Conservation (phyloP, 92 coral and sea anemone genomes). For the Pocillopora meandrina region DNA sequence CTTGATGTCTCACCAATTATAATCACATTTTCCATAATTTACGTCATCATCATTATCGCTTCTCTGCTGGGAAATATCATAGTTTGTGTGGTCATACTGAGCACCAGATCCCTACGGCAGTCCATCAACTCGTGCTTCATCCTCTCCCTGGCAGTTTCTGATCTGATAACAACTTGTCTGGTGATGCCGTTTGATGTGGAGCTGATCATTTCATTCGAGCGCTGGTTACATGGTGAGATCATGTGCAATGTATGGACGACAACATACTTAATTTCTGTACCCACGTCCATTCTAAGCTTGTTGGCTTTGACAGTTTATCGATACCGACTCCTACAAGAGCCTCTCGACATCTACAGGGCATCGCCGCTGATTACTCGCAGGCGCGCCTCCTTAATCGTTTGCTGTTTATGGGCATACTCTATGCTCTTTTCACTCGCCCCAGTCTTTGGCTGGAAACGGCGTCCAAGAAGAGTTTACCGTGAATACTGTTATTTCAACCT, state of each 20-base stretch:
- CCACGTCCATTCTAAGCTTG: conserved; percentile 67
- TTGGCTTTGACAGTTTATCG: conserved; percentile 67
- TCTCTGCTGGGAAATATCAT: conserved; percentile 70
- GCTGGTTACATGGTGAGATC: conserved; percentile 55
- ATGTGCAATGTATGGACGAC: conserved; percentile 74
- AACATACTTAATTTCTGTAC: conserved; percentile 70
- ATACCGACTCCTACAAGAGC: conserved; percentile 62
- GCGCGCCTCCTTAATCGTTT: conserved; percentile 44
- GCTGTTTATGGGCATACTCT: conserved; percentile 69
- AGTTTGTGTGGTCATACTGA: conserved; percentile 59
- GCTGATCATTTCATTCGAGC: conserved; percentile 39
- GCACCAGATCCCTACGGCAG: conserved; percentile 57
- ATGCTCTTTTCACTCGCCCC: conserved; percentile 73
- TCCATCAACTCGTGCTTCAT: conserved; percentile 69
- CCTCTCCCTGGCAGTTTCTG: conserved; percentile 82
- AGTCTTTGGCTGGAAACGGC: conserved; percentile 70
- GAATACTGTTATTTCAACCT: conserved; percentile 61
- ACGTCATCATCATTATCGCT: conserved; percentile 44
- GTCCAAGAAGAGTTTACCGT: conserved; percentile 2
- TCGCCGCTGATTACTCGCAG: conserved; percentile 70
- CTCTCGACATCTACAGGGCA: conserved; percentile 58
- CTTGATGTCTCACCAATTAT: too few species aligned
- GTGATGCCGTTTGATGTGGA: conserved; percentile 82
- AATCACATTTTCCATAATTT: background rate
- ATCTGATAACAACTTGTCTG: conserved; percentile 65